Base-by-base conservation (phyloP, 2,888 invertebrate species). In the Prenolepis imparis region DNA sequence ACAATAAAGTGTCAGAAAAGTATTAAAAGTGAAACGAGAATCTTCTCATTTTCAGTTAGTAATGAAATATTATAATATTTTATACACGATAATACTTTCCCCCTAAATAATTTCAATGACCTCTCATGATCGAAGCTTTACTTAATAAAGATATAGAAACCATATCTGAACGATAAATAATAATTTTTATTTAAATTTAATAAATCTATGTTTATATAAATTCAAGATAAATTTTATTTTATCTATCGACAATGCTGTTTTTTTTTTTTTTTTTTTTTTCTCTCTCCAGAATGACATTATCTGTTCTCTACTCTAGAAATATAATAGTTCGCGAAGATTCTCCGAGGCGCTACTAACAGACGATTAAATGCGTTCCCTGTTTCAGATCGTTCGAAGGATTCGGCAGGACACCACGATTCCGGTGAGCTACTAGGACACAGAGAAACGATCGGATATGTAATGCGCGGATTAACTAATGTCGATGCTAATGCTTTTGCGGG, bases 1-100 rank as follows among this genome's bases (percentile, higher is more conserved):
- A 90, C 87, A 94, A 94, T 93, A 94, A 94, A 94, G 88, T 90
- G 81, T 84, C 82, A 85, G 66, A 90, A 86, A 84, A 87, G 67
- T 80, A 86, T 88, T 72, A 82, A 72, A 85, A 48, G 52, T 36
- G 67, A 57, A 80, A 28, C 21, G 48, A 41, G 63, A 52, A 57
- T 86, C n/a, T 52, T n/a, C 67, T 86, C 64, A 84, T 89, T 89
- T 61, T 44, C 39, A 61, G 61, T 48, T 21, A 67, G 66, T 39
- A 48, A 21, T 39, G 59, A 63, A 18, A 63, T 78, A n/a, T 36
- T 18, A 55, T 52, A 18, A 63, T 78, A n/a, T 36, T 18, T 66
- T 52, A 41, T 39, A 5, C 36, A 32, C 11, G 5, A 55, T 41
- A 21, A 68, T 39, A n/a, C 8, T 66, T 21, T 24, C 44, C 21